Evolutionary conservation across 2,888 invertebrate genomes (phyloP).

Genomic region (Hydrotaea diabolus): DNA sequence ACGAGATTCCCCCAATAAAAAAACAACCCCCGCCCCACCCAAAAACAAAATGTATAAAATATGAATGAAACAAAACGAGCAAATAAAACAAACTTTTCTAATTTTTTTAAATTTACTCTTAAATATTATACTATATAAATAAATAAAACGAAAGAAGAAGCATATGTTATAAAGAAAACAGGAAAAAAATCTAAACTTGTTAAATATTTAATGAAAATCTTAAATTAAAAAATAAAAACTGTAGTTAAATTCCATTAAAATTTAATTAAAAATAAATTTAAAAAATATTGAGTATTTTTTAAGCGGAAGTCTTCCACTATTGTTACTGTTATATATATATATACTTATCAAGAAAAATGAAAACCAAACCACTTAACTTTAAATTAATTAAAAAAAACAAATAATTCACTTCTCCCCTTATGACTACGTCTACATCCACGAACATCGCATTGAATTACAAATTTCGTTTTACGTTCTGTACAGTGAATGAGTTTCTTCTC

Average conservation of each 20-base stretch:
- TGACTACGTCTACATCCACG: not conserved
- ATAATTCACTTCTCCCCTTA: not conserved
- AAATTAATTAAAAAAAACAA: slow-evolving; percentile 25
- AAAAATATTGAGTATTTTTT: slow-evolving; percentile 71
- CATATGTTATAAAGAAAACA: not conserved
- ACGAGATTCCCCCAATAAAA: not conserved
- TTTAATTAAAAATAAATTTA: slow-evolving; percentile 48
- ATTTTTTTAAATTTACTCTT: slow-evolving; percentile 18
- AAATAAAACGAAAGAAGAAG: not conserved
- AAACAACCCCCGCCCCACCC: not conserved
- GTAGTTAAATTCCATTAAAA: slow-evolving; percentile 30
- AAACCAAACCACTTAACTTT: slow-evolving; percentile 14
- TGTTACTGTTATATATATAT: slow-evolving; percentile 74
- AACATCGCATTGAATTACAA: slow-evolving; percentile 13
- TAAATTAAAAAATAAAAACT: slow-evolving; percentile 18
- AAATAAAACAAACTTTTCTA: slow-evolving; percentile 22
- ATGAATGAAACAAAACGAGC: not conserved
- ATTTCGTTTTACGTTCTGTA: slow-evolving; percentile 54
- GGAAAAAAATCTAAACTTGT: not conserved
- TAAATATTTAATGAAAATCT: slow-evolving; percentile 4
- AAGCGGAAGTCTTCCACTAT: slow-evolving; percentile 81
- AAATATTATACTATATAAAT: not conserved
- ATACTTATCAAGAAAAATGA: slow-evolving; percentile 41
- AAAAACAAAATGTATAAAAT: slow-evolving; percentile 27
- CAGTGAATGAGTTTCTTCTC: slow-evolving; percentile 39